Base-by-base conservation (phyloP, 1,140 invertebrate genomes). In the Cydia splendana region DNA sequence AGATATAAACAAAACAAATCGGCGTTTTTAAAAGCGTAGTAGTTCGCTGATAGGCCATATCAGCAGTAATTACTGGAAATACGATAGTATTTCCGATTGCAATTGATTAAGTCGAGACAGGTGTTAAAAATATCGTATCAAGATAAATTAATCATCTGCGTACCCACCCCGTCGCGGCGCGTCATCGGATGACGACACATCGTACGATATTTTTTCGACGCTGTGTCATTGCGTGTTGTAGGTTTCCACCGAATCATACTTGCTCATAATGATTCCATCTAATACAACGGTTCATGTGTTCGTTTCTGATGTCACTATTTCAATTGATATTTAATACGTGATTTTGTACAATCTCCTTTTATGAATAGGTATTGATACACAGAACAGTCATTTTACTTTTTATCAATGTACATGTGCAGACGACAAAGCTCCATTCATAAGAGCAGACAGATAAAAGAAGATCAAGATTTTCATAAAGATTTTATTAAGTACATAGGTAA, bases 111-210 rank as follows among this genome's bases (percentile, higher is more conserved):
- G 67, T 38, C 30, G 13, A 69, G 67, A 71, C 67, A 75, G 77
- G 76, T 76, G n/a, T 80, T 80, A 78, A 77, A 78, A 80, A 75
- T 80, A 78, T 74, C 75, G 28, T 28, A 74, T 38, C 71, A 69
- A 67, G 62, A 24, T 51, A 30, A 75, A 77, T 81, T 76, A 80
- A 78, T 84, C 82, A 84, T 51, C 65, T 34, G 45, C 65, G 69
- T 48, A 28, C 38, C 45, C 0, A 45, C 74, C 69, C 34, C 57
- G 76, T 77, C 65, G 73, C 45, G 76, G 80, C 84, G 86, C 89
- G 88, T 91, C 87, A 88, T 48, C 15, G 30, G n/a, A 77, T 91
- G 88, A 89, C 88, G 88, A 75, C 73, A 85, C 53, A 88, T 91
- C 90, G 87, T 87, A 90, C 85, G 88, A 90, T 90, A 78, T 88